These are phyloP conservation scores for Rhodophaea formosa DNA, from an alignment of 2,888 invertebrate species.

Conservation along the genomic window DNA sequence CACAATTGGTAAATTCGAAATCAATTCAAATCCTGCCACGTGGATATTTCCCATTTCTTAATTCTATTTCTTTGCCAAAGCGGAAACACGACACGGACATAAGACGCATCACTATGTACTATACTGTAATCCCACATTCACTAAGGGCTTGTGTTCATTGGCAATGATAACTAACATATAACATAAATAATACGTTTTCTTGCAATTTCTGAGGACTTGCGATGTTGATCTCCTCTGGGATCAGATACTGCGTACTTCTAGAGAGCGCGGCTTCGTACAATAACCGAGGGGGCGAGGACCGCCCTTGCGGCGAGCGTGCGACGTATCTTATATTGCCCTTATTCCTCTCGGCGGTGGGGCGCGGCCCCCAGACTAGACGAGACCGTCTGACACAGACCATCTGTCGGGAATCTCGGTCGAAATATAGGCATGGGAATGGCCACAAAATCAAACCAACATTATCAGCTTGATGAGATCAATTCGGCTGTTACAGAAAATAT, in stretches of 20 bases:
- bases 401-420: slow-evolving; percentile 26
- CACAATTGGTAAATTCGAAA: too few relatives aligned
- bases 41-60: too few relatives aligned
- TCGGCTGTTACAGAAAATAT: neutral
- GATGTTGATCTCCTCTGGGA: neutral
- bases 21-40: too few relatives aligned
- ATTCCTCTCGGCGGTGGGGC: slow-evolving; percentile 41
- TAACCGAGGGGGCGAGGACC: slow-evolving; percentile 26
- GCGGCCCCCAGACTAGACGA: slow-evolving; percentile 38
- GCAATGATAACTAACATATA: too few relatives aligned
- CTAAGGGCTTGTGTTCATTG: too few relatives aligned
- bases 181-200: too few relatives aligned
- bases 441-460: neutral
- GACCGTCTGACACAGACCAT: slow-evolving; percentile 35
- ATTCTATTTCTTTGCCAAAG: too few relatives aligned
- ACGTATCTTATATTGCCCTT: slow-evolving; percentile 57
- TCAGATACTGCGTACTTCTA: neutral
- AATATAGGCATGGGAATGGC: neutral
- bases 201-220: too few relatives aligned
- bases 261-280: slow-evolving; percentile 25
- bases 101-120: too few relatives aligned
- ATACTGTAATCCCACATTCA: too few relatives aligned
- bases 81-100: too few relatives aligned
- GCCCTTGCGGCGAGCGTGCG: slow-evolving; percentile 30
- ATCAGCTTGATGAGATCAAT: neutral